Evolutionary conservation across 1,140 invertebrate genomes (phyloP), one percentile per base, ranked within the genome.

Genomic region (Andricus grossulariae): DNA sequence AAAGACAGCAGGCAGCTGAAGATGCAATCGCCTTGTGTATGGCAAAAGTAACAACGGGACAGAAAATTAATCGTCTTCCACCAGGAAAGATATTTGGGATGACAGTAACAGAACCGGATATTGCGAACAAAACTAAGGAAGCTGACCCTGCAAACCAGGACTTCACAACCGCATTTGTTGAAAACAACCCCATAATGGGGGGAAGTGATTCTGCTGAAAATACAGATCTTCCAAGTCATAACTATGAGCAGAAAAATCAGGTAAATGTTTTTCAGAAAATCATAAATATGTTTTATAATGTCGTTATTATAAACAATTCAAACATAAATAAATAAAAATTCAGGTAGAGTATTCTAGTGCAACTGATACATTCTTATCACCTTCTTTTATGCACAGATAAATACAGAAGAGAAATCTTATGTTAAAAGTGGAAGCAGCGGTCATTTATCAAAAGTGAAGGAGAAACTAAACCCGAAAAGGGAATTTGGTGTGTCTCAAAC

Each of bases 1-100:
- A 99, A 91, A 92, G 98, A 54, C 98, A 99, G 90, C 98, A 99
- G 92, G 98, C 98, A 0, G 97, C 98, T 0, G 98, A 99, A 92
- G 98, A 99, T 89, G 97, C 97, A 49, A 98, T 99, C 76, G 98
- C 98, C 0, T 91, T 99, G 73, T 97, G 97, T 66, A 92, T 99
- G 84, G 95, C 97, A 19, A 96, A 97, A n/a, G 97, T 95, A 21
- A 96, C 98, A 79, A 97, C 95, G 8, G 97, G 97, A 2, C 94
- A 94, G 18, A 93, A 95, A 45, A 92, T 97, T 72, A 95, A 95
- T 70, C 94, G 96, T 55, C 92, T 99, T 75, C 98, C 98, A 7
- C 96, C 96, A 54, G 98, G 98, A 16, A 96, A 97, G 21, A 98
- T 99, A 74, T 98, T 96, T 83, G 97, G 95, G 4, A 95, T 97